phyloP scores from a whole-genome alignment of 2,113 vertebrate genomes.

The Mystacornis crossleyi region DNA sequence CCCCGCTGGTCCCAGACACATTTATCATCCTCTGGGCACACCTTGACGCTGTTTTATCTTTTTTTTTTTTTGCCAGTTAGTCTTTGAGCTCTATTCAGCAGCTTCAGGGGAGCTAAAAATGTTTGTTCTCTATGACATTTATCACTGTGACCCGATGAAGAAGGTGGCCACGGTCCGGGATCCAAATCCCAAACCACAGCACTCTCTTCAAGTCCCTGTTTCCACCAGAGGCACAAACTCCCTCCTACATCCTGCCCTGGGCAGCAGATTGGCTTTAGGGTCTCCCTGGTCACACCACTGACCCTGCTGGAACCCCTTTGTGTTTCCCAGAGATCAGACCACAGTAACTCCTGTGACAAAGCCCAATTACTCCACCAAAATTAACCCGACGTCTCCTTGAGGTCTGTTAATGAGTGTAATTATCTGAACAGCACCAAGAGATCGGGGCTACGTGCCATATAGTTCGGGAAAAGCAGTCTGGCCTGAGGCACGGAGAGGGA shows the following conservation, averaged over 20 bases:
- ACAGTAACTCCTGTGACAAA: not conserved
- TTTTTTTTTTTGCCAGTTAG: not conserved
- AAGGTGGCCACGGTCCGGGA: not conserved
- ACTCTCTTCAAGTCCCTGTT: fast-evolving
- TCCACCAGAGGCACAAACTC: not conserved
- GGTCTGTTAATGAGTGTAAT: slow-evolving; percentile 18
- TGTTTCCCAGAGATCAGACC: not conserved
- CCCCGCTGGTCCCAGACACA: fast-evolving
- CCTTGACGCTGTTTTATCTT: fast-evolving
- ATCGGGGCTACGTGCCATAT: not conserved
- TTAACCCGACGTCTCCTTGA: not conserved
- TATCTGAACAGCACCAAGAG: not conserved
- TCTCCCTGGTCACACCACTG: not conserved
- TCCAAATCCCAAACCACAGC: not conserved
- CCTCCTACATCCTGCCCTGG: fast-evolving
- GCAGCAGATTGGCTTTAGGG: not conserved
- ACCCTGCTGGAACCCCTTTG: not conserved
- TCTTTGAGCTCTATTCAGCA: not conserved
- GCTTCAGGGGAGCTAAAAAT: not conserved
- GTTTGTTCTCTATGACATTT: not conserved
- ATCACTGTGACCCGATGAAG: too few species aligned
- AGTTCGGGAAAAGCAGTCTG: not conserved
- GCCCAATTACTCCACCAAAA: not conserved
- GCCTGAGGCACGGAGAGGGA: not conserved
- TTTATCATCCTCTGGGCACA: not conserved